Evolutionary conservation across 2,888 invertebrate species (phyloP).

Genomic region (Platycnemis pennipes): DNA sequence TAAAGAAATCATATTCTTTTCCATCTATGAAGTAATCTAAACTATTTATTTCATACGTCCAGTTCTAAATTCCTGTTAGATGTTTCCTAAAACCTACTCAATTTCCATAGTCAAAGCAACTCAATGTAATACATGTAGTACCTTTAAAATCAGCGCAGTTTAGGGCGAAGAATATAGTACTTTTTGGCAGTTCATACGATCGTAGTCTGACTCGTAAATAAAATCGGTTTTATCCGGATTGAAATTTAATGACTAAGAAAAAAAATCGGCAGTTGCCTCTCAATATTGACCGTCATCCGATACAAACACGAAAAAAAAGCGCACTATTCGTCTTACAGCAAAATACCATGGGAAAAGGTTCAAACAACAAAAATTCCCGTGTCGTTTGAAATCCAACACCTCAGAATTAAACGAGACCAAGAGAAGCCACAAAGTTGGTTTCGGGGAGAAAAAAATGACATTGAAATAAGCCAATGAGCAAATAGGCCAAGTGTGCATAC

Average conservation of each 20-base stretch:
- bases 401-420: not conserved
- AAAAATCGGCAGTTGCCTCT: not conserved
- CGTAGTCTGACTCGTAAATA: not conserved
- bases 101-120: no score
- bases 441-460: not conserved
- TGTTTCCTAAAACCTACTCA: no score
- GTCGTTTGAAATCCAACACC: not conserved
- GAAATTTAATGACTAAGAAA: not conserved
- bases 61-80: no score
- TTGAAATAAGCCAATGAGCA: constrained; percentile 28
- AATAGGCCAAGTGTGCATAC: constrained; percentile 35
- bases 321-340: not conserved
- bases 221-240: not conserved
- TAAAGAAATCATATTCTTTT: no score
- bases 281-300: no score
- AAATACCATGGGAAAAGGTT: not conserved
- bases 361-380: not conserved
- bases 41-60: no score
- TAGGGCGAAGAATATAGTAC: no score
- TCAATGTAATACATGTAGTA: no score
- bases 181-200: not conserved
- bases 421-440: not conserved
- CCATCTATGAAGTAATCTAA: no score
- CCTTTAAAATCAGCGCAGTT: no score
- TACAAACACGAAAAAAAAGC: no score